These are phyloP conservation scores for Drusus annulatus DNA, from an alignment of 1,140 invertebrate genomes.

Conservation along the genomic window DNA sequence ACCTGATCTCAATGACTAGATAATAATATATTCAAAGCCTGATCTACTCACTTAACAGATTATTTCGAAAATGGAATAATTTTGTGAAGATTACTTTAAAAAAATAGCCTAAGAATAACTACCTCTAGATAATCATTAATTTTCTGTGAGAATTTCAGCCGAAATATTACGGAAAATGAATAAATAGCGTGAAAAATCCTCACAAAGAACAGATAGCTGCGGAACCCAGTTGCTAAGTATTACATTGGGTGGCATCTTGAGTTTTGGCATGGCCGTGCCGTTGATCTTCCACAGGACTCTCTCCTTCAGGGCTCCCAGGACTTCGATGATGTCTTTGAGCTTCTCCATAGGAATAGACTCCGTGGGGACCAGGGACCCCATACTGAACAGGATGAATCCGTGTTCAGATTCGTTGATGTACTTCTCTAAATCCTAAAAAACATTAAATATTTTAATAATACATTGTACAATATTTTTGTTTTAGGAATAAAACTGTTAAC, in stretches of 20 bases:
- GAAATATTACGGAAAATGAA: not conserved
- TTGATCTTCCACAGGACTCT: constrained; percentile 78
- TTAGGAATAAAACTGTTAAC: too few relatives aligned
- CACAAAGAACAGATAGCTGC: constrained; percentile 72
- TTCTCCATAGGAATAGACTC: constrained; percentile 61
- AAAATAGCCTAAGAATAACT: too few relatives aligned
- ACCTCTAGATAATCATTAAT: too few relatives aligned
- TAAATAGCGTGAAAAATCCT: constrained; percentile 59
- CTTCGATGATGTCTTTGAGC: constrained; percentile 67
- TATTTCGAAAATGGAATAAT: too few relatives aligned
- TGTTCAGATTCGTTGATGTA: constrained; percentile 50
- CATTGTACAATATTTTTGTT: too few relatives aligned
- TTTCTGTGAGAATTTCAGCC: too few relatives aligned
- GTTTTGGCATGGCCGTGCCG: constrained; percentile 64
- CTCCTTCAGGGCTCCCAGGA: constrained; percentile 74
- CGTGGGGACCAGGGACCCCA: constrained; percentile 63
- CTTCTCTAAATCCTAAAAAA: constrained; percentile 46
- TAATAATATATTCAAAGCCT: too few relatives aligned
- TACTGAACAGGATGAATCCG: constrained; percentile 65
- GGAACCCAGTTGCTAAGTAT: constrained; percentile 78
- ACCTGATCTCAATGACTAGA: too few relatives aligned
- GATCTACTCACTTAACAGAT: too few relatives aligned
- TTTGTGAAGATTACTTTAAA: too few relatives aligned
- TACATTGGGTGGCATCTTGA: constrained; percentile 71
- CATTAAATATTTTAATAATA: not conserved